Evolutionary conservation across 1,140 invertebrate genomes (phyloP).

Genomic region (Psilanteris sp.): DNA sequence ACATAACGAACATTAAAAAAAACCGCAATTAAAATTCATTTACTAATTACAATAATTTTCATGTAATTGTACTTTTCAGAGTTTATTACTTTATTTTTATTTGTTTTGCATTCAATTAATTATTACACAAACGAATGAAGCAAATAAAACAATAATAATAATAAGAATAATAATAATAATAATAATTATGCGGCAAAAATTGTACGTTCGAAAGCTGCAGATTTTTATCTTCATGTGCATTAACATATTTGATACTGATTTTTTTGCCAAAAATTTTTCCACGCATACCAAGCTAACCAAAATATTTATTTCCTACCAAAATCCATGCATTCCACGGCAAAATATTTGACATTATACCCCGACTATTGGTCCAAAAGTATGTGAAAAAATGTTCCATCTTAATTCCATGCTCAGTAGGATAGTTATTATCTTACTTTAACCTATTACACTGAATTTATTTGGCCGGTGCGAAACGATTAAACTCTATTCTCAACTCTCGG

Average conservation of each 20-base stretch:
- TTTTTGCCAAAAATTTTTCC: constrained; percentile 3
- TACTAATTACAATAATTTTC: too few relatives aligned
- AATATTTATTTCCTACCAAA: constrained; percentile 18
- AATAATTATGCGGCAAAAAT: too few relatives aligned
- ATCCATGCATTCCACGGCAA: constrained; percentile 11
- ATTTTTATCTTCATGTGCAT: too few relatives aligned
- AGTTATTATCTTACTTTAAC: constrained; percentile 55
- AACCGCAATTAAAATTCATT: too few relatives aligned
- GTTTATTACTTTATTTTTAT: too few relatives aligned
- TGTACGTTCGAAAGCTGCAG: too few relatives aligned
- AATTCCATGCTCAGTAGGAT: constrained; percentile 21
- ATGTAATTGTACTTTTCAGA: too few relatives aligned
- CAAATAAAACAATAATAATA: too few relatives aligned
- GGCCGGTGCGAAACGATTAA: constrained; percentile 50
- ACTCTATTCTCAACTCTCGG: constrained; percentile 43
- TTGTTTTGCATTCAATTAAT: too few relatives aligned
- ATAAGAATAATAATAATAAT: too few relatives aligned
- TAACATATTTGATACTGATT: constrained; percentile 4
- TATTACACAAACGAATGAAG: too few relatives aligned
- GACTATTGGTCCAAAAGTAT: constrained; percentile 44
- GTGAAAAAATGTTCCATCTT: constrained; percentile 40
- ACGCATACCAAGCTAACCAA: not conserved
- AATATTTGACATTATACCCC: constrained; percentile 28
- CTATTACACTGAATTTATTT: constrained; percentile 58
- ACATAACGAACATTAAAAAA: too few relatives aligned